These are phyloP conservation scores for Gasterosteus nipponicus DNA, from an alignment of 2,113 vertebrate genomes.

Conservation along the genomic window DNA sequence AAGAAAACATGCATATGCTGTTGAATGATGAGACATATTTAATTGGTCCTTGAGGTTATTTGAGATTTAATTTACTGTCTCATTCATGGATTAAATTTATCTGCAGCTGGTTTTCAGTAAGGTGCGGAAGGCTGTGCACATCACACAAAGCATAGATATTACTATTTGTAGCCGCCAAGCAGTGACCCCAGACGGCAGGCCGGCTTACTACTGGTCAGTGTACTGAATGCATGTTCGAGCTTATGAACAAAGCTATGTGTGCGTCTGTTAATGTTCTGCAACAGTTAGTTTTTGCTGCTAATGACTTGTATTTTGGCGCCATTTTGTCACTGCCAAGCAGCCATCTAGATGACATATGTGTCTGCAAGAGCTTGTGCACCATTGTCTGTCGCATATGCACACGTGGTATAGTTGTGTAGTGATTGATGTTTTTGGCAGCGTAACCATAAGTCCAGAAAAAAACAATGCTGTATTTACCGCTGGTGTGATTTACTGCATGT, in stretches of 20 bases:
- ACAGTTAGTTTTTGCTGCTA: slow-evolving; percentile 35
- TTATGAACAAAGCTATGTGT: neutral
- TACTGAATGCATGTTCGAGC: neutral
- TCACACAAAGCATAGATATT: neutral
- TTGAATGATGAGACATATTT: slow-evolving; percentile 35
- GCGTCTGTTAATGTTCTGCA: slow-evolving; percentile 1
- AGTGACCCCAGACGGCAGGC: neutral
- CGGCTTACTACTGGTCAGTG: neutral
- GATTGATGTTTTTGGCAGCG: slow-evolving; percentile 20
- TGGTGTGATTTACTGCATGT: neutral
- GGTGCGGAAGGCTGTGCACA: neutral
- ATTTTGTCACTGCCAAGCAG: slow-evolving; percentile 40
- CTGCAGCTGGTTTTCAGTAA: slow-evolving; percentile 2
- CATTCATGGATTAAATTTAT: slow-evolving; percentile 39
- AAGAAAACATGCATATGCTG: slow-evolving; percentile 14
- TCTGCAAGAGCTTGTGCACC: slow-evolving; percentile 5
- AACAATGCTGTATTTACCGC: slow-evolving; percentile 2
- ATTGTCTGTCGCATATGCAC: neutral
- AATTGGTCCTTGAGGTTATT: slow-evolving; percentile 38
- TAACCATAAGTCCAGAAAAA: slow-evolving; percentile 10
- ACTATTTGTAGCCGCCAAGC: neutral
- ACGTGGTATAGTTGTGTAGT: neutral
- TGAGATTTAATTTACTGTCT: slow-evolving; percentile 32
- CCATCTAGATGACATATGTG: slow-evolving; percentile 19
- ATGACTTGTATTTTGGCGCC: slow-evolving; percentile 40